phyloP scores from a whole-genome alignment of 2,888 invertebrate genomes.

The Drosophila eohydei region DNA sequence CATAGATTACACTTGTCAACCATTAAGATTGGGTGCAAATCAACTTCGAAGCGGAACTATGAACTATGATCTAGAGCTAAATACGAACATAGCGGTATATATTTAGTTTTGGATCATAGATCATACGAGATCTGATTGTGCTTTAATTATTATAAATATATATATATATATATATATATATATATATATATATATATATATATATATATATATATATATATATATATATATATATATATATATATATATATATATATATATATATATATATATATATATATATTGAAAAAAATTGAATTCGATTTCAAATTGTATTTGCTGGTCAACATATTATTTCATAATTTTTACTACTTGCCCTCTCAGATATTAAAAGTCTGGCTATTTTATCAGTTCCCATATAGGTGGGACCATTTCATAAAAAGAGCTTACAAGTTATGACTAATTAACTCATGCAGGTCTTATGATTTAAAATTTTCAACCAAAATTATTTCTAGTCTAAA shows the following conservation, averaged over 20 bases:
- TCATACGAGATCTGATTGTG: slow-evolving; percentile 8
- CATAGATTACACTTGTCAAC: slow-evolving; percentile 22
- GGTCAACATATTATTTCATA: slow-evolving; percentile 11
- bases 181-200: no score
- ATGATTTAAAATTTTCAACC: not conserved
- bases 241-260: no score
- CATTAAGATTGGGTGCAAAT: slow-evolving; percentile 2
- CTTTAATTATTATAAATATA: not conserved
- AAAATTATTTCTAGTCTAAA: not conserved
- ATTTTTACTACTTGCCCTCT: not conserved
- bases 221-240: not conserved
- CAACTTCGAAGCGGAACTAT: not conserved
- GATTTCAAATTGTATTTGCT: not conserved
- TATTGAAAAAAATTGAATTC: not conserved
- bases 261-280: no score
- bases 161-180: no score
- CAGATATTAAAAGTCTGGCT: slow-evolving; percentile 16
- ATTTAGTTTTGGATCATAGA: slow-evolving; percentile 7
- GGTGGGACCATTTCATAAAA: slow-evolving; percentile 22
- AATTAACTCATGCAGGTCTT: slow-evolving; percentile 6
- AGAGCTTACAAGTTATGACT: slow-evolving; percentile 11
- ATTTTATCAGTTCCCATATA: slow-evolving; percentile 17
- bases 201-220: no score
- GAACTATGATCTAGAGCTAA: not conserved
- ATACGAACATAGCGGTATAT: not conserved